Conservation (phyloP, 2,888 invertebrate species). For the Pyrgus malvae region DNA sequence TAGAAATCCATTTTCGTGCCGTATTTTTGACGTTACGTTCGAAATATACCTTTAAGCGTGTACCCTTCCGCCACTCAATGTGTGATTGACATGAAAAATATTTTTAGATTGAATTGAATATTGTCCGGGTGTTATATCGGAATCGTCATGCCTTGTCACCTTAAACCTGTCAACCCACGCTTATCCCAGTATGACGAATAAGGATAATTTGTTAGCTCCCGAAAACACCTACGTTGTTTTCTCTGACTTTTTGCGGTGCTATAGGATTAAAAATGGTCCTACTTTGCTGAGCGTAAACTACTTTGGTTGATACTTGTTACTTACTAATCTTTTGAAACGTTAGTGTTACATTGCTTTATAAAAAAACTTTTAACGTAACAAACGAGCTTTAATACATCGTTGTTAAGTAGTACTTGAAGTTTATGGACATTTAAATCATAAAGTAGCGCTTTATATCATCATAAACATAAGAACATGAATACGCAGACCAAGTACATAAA, state of each 20-base stretch:
- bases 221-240: not conserved
- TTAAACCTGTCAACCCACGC: constrained; percentile 56
- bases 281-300: not conserved
- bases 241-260: constrained; percentile 1
- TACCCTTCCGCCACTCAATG: too few species aligned
- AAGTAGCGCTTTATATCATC: too few species aligned
- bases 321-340: constrained; percentile 1
- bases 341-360: not conserved
- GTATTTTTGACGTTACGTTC: too few species aligned
- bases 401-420: too few species aligned
- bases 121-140: too few species aligned
- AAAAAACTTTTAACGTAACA: not conserved
- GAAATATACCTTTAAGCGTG: too few species aligned
- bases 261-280: constrained; percentile 4
- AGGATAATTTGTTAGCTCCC: constrained; percentile 58
- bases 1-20: too few species aligned
- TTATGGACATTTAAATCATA: too few species aligned
- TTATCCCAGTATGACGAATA: constrained; percentile 59
- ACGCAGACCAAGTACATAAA: too few species aligned
- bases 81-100: not conserved
- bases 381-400: too few species aligned
- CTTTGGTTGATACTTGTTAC: constrained; percentile 4
- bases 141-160: not conserved
- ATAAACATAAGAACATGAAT: too few species aligned
- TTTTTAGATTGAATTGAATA: not conserved